Conservation (phyloP, 2,888 invertebrate genomes). For the Tachina grossa region DNA sequence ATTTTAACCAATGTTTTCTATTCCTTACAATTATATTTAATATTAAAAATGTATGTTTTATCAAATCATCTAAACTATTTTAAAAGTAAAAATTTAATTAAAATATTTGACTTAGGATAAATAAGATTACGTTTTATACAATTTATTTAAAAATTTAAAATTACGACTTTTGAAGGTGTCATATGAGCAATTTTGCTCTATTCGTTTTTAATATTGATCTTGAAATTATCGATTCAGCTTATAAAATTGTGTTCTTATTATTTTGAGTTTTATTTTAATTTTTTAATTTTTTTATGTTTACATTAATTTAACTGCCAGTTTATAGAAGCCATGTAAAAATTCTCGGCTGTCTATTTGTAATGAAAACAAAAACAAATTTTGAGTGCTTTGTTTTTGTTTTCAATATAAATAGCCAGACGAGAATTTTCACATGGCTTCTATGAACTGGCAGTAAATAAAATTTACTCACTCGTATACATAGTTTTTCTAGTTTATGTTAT, state of each 20-base stretch:
- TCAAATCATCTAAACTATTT: not conserved
- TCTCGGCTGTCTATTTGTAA: no score
- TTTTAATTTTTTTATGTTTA: slow-evolving; percentile 19
- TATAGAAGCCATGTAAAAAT: no score
- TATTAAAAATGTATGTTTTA: slow-evolving; percentile 32
- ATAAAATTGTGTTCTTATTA: slow-evolving; percentile 48
- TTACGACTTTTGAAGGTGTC: not conserved
- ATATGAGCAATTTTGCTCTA: slow-evolving; percentile 20
- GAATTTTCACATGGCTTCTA: no score
- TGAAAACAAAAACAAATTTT: no score
- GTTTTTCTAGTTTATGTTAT: slow-evolving; percentile 56
- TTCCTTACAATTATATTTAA: slow-evolving; percentile 32
- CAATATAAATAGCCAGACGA: no score
- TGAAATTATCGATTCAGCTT: slow-evolving; percentile 49
- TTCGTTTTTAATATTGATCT: slow-evolving; percentile 36
- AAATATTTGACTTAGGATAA: slow-evolving; percentile 23
- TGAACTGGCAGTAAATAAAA: no score
- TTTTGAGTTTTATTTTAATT: slow-evolving; percentile 23
- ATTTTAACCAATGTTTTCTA: slow-evolving; percentile 59
- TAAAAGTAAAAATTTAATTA: not conserved
- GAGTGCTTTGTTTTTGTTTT: no score
- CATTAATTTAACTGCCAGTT: no score
- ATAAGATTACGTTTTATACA: slow-evolving; percentile 41
- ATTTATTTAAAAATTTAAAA: slow-evolving; percentile 28
- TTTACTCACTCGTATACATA: slow-evolving; percentile 56